A percentile compares a stretch with the other conserved stretches of the same genome.
phyloP scores from a whole-genome alignment of 2,113 vertebrate species.

The Alouatta palliata region DNA sequence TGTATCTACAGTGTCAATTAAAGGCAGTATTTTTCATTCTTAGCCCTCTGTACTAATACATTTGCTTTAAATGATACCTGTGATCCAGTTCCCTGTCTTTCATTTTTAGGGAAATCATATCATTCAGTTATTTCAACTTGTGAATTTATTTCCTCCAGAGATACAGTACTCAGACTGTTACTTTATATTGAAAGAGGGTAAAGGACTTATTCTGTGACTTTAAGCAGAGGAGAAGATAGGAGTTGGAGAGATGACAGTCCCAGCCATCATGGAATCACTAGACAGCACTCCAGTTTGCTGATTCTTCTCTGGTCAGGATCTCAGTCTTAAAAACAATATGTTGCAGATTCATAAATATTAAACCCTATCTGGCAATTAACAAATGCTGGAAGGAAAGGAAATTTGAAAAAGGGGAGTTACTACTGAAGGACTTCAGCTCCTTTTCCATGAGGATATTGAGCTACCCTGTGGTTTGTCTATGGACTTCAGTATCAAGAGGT shows the following conservation, averaged over 20 bases:
- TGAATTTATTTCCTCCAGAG: neutral
- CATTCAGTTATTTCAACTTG: neutral
- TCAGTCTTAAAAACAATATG: neutral
- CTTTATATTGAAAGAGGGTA: too few species aligned
- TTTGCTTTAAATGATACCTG: neutral
- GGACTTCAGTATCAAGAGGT: neutral
- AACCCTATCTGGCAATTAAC: neutral
- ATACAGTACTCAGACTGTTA: neutral
- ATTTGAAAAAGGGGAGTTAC: neutral
- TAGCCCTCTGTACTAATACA: neutral
- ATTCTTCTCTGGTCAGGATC: neutral
- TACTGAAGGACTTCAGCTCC: rapidly evolving
- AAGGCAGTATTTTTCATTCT: neutral
- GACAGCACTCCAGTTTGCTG: neutral
- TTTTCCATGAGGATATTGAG: neutral
- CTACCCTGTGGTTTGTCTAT: neutral
- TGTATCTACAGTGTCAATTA: neutral
- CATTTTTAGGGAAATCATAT: neutral
- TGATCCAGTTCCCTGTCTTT: neutral
- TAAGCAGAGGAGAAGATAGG: neutral
- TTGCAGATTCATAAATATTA: neutral
- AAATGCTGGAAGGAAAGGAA: neutral
- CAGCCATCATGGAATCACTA: neutral
- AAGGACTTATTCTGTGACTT: neutral
- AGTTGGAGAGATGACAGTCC: neutral